These are phyloP conservation scores for Buphagus erythrorhynchus DNA, from an alignment of 2,797 vertebrate species.

Conservation along the genomic window DNA sequence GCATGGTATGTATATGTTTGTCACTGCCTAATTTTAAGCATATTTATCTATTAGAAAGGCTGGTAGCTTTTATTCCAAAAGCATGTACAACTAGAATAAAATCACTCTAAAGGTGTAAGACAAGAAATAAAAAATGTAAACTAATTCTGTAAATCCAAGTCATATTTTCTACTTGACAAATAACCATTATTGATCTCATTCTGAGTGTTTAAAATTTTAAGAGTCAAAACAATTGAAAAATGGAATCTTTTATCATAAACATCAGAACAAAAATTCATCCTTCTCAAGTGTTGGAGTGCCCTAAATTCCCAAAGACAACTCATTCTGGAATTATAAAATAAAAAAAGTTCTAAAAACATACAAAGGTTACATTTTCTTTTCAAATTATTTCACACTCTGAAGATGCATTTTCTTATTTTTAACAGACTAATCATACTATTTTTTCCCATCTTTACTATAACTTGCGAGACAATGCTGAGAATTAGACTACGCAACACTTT, in stretches of 20 bases:
- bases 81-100: slow-evolving; percentile 22
- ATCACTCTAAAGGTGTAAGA: not conserved
- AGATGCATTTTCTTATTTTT: not conserved
- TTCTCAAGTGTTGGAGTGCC: slow-evolving; percentile 12
- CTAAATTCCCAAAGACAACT: slow-evolving; percentile 41
- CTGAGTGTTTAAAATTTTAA: slow-evolving; percentile 68
- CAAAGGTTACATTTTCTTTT: slow-evolving; percentile 35
- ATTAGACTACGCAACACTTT: not conserved
- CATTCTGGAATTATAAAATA: slow-evolving; percentile 56
- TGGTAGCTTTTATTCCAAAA: slow-evolving; percentile 27
- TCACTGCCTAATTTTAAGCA: not conserved
- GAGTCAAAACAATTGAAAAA: slow-evolving; percentile 73
- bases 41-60: not conserved
- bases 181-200: slow-evolving; percentile 60
- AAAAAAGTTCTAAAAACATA: slow-evolving; percentile 30
- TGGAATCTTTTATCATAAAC: slow-evolving; percentile 57
- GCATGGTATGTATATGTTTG: not conserved
- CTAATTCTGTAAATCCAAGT: slow-evolving; percentile 61
- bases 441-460: not conserved
- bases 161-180: slow-evolving; percentile 66
- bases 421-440: not conserved
- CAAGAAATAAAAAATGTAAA: slow-evolving; percentile 46
- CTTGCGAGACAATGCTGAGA: not conserved
- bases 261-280: slow-evolving; percentile 25
- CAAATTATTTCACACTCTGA: not conserved